Percentiles rank a stretch among this genome's conserved stretches.
Conservation (phyloP, 1,140 invertebrate genomes). For the Neodiprion pinetum region DNA sequence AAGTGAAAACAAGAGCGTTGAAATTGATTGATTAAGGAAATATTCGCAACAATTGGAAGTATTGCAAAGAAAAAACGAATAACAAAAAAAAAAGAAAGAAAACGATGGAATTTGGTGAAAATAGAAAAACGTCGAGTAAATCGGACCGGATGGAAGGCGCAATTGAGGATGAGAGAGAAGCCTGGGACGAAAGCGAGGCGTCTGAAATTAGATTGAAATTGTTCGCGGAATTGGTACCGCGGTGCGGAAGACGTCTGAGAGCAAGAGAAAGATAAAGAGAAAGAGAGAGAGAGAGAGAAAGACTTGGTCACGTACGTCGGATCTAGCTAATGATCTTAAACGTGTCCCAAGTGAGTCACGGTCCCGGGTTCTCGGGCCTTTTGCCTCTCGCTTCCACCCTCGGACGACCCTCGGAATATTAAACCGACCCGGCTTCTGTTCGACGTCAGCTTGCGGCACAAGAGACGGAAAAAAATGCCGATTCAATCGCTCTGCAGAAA, state of each 20-base stretch:
- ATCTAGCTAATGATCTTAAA: slow-evolving; percentile 6
- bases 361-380: not conserved
- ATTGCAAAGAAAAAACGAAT: too few species aligned
- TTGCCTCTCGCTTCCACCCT: not conserved
- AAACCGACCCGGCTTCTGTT: not conserved
- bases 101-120: too few species aligned
- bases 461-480: not conserved
- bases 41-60: too few species aligned
- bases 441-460: not conserved
- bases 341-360: slow-evolving; percentile 3
- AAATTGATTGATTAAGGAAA: too few species aligned
- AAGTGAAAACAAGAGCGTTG: too few species aligned
- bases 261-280: too few species aligned
- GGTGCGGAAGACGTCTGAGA: too few species aligned
- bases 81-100: too few species aligned
- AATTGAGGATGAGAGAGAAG: too few species aligned
- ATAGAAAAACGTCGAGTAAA: too few species aligned
- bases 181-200: not conserved
- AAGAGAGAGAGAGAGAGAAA: not conserved
- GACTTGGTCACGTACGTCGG: not conserved
- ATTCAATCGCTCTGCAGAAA: too few species aligned
- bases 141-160: too few species aligned
- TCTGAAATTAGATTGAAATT: slow-evolving; percentile 8
- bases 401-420: not conserved
- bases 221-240: not conserved